Conservation (phyloP, 2,113 vertebrate genomes). For the Clarias magur region DNA sequence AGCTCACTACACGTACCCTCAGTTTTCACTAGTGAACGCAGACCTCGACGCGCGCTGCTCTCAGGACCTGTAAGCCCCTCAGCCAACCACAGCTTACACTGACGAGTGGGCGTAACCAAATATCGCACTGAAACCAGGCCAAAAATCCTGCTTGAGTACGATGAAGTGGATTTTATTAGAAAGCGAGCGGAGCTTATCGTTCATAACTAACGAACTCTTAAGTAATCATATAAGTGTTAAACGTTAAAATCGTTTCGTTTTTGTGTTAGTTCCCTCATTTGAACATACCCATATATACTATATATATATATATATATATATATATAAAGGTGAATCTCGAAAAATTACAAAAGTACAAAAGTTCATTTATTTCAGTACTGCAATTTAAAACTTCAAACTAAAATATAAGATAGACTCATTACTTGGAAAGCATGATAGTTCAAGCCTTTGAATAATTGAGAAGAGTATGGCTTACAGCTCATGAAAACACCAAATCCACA, state of each 20-base stretch:
- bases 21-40: slow-evolving; percentile 72
- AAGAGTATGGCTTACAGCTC: no score
- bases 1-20: slow-evolving; percentile 69
- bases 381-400: no score
- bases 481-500: no score
- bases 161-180: slow-evolving; percentile 30
- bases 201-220: background rate
- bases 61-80: slow-evolving; percentile 73
- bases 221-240: background rate
- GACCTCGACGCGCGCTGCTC: slow-evolving; percentile 71
- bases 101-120: slow-evolving; percentile 72
- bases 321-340: no score
- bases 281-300: no score
- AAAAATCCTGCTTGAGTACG: slow-evolving; percentile 66
- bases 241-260: background rate
- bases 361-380: no score
- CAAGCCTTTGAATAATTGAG: no score
- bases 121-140: slow-evolving; percentile 66
- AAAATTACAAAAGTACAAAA: no score
- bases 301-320: no score
- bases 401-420: no score
- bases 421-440: no score
- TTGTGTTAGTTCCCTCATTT: background rate
- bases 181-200: background rate
- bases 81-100: slow-evolving; percentile 65